Conservation (phyloP, 2,888 invertebrate genomes). For the Tipula lateralis region DNA sequence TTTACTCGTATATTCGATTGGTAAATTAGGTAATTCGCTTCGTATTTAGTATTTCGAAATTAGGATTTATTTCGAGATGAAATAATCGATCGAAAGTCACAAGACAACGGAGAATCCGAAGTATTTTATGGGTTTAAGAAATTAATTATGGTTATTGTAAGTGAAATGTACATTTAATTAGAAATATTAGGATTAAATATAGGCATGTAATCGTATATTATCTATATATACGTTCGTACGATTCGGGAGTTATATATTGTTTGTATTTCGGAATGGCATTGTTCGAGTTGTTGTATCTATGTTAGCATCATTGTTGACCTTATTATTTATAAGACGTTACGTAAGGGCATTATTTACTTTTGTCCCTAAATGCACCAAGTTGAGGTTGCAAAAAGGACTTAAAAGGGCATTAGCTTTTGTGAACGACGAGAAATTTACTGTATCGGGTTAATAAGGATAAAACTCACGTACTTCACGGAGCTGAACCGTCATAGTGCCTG, state of each 20-base stretch:
- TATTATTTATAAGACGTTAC: too few species aligned
- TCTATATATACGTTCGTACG: background rate
- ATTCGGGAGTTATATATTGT: background rate
- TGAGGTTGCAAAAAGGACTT: too few species aligned
- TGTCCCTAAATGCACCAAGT: too few species aligned
- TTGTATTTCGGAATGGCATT: too few species aligned
- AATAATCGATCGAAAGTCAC: background rate
- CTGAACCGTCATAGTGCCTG: too few species aligned
- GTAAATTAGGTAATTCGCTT: slow-evolving; percentile 13
- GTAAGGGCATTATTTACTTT: too few species aligned
- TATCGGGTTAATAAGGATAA: too few species aligned
- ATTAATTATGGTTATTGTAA: slow-evolving; percentile 14
- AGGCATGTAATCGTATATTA: background rate
- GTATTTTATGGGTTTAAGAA: background rate
- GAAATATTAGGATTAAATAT: background rate
- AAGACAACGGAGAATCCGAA: background rate
- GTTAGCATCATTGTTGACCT: too few species aligned
- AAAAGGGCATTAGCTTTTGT: too few species aligned
- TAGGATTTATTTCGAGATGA: background rate
- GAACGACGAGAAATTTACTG: too few species aligned
- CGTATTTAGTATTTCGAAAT: background rate
- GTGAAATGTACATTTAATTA: background rate
- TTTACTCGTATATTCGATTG: background rate
- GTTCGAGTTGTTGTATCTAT: too few species aligned
- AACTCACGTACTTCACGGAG: too few species aligned